Evolutionary conservation across 2,113 vertebrate species (phyloP).

Genomic region (Mesembrinibis cayennensis): DNA sequence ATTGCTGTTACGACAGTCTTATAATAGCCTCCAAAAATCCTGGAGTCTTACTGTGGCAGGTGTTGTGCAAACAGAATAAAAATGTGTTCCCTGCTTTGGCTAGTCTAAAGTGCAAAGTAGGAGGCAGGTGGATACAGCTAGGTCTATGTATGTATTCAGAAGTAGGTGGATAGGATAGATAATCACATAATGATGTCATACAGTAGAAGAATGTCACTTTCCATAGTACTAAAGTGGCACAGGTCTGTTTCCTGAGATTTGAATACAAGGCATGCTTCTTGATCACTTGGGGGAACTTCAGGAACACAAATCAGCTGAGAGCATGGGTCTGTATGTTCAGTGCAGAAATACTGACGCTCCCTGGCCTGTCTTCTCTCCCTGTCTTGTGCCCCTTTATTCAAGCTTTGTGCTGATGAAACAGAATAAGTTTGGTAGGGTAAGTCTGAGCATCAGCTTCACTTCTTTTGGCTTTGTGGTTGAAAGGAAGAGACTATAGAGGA

Average conservation of each 20-base stretch:
- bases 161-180: background rate
- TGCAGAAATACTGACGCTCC: background rate
- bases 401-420: background rate
- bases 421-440: background rate
- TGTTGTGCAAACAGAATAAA: background rate
- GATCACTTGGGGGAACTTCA: background rate
- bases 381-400: background rate
- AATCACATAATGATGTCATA: background rate
- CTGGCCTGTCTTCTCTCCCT: background rate
- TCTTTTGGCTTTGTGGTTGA: background rate
- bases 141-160: too few relatives aligned
- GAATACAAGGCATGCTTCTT: background rate
- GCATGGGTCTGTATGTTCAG: background rate
- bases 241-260: background rate
- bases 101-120: background rate
- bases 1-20: background rate
- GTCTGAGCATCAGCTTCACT: background rate
- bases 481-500: background rate
- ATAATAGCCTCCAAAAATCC: background rate
- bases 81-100: background rate
- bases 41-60: background rate
- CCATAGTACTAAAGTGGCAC: background rate
- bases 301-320: background rate
- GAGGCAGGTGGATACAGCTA: background rate
- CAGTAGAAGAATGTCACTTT: background rate